Conservation (phyloP, 2,797 vertebrate genomes). For the Siniperca scherzeri region DNA sequence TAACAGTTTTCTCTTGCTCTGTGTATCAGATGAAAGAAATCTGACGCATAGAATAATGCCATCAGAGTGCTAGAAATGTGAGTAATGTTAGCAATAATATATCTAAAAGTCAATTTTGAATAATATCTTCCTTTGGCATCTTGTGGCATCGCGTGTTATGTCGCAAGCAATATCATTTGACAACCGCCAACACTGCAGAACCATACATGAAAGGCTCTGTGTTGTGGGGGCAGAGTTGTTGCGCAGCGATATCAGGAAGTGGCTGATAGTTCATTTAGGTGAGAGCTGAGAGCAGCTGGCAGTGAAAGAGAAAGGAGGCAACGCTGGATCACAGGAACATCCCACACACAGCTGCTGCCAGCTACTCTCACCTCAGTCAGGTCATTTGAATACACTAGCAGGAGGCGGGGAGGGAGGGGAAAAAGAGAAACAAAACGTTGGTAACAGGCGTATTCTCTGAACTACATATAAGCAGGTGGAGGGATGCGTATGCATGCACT, state of each 20-base stretch:
- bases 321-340: conserved; percentile 65
- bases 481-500: not conserved
- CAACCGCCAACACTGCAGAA: conserved; percentile 23
- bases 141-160: not conserved
- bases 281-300: conserved; percentile 64
- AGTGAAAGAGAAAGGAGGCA: conserved; percentile 35
- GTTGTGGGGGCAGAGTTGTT: conserved; percentile 53
- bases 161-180: conserved; percentile 8
- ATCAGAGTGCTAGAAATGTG: not conserved
- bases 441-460: conserved; percentile 10
- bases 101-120: not conserved
- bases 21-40: not conserved
- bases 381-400: conserved; percentile 49
- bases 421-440: conserved; percentile 4
- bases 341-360: conserved; percentile 73
- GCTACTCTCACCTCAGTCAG: conserved; percentile 57
- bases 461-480: not conserved
- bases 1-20: not conserved
- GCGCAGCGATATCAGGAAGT: conserved; percentile 37
- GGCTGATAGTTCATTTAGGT: conserved; percentile 60
- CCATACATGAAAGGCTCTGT: conserved; percentile 49
- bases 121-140: not conserved
- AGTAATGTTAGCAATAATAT: not conserved
- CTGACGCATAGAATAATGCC: not conserved
- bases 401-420: not conserved